Conservation (phyloP, 92 coral and sea anemone species). For the Palythoa grandis region DNA sequence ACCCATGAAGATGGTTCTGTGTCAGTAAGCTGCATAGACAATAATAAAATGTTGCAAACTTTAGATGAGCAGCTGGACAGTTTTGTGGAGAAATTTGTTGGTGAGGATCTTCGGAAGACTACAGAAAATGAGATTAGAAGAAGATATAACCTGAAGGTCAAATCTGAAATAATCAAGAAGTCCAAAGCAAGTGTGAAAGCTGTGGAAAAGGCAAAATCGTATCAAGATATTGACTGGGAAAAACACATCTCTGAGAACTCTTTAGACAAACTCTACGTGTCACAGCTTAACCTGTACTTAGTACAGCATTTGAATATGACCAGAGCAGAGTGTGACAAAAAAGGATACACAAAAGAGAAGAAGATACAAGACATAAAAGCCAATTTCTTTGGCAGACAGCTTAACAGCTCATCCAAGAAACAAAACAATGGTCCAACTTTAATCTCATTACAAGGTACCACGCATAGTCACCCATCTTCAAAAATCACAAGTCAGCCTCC, state of each 20-base stretch:
- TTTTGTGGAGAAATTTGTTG: constrained; percentile 6
- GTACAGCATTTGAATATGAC: constrained; percentile 23
- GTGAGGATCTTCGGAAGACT: constrained; percentile 20
- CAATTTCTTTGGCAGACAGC: constrained; percentile 17
- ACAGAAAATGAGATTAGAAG: constrained; percentile 6
- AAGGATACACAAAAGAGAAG: constrained; percentile 21
- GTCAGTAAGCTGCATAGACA: constrained; percentile 8
- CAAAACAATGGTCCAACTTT: constrained; percentile 10
- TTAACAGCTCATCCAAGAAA: constrained; percentile 12
- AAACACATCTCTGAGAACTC: constrained; percentile 12
- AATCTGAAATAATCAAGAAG: constrained; percentile 13
- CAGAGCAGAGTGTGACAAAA: constrained; percentile 18
- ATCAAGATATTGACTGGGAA: constrained; percentile 34
- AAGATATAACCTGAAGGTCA: constrained; percentile 14
- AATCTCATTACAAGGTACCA: constrained; percentile 10
- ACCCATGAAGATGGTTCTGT: constrained; percentile 8
- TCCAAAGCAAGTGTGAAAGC: constrained; percentile 29
- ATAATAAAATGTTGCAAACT: neutral
- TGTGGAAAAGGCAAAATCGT: constrained; percentile 37
- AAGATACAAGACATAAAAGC: constrained; percentile 28
- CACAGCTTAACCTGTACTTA: constrained; percentile 32
- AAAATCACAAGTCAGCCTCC: constrained; percentile 25
- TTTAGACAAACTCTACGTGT: constrained; percentile 5
- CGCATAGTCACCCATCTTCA: constrained; percentile 14
- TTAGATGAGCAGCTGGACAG: neutral